Evolutionary conservation across 2,113 vertebrate species (phyloP), one percentile per base, ranked within the genome.

Genomic region (Haemorhous mexicanus): DNA sequence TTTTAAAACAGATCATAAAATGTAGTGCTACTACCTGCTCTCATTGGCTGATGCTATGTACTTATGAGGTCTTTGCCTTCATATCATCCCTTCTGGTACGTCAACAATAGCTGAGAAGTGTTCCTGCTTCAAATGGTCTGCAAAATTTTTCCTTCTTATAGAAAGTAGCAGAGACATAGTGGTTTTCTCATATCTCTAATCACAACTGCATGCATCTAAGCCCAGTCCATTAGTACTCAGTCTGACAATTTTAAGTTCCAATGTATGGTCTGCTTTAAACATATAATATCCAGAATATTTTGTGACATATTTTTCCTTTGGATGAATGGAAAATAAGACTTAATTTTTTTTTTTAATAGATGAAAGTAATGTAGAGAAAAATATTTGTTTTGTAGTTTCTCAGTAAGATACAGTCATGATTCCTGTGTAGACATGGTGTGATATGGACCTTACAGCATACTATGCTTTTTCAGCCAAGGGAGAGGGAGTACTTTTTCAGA

Each of bases 1-100:
- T 90, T 90, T 86, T 30, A 4, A 62, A 32, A 92, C 32, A 53
- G 76, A 90, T 95, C 63, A 61, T 43, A 83, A 95, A 96, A 84
- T 63, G 77, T 89, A 76, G 84, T 89, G 62, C 72, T 94, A 56
- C 85, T 80, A 44, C 64, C 44, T 69, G 58, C 63, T 86, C 89
- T 94, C 19, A 23, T 35, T 93, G 89, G 53, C 85, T 61, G 47
- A 49, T 59, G 37, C 28, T 70, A 35, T 16, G 4, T 67, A 35
- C 24, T 84, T 44, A n/a, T 52, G 64, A 82, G 77, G 33, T 62
- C 59, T 74, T 62, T 70, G 32, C 37, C 47, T 86, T 86, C 13
- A 4, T 77, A 33, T 77, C 12, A 23, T 77, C 6, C 10, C 44
- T 80, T 90, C 69, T 76, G 24, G 2, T 85, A 46, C 53, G 46